Evolutionary conservation across 2,113 vertebrate genomes (phyloP), one percentile per base, ranked within the genome.

Genomic region (Sinocyclocheilus maitianheensis): DNA sequence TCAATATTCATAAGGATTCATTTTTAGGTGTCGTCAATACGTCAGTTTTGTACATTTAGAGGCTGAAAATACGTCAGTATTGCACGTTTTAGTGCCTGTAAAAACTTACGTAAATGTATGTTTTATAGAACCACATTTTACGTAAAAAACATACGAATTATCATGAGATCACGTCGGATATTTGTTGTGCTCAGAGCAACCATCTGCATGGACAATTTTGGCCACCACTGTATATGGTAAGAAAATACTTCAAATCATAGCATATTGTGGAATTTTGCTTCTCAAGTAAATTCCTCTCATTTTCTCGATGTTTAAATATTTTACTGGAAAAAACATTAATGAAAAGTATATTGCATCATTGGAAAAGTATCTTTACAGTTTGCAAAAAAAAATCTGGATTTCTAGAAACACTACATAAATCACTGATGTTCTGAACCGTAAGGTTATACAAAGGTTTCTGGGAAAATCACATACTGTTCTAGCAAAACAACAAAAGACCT

Each of bases 301-400:
- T 65, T 65, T 24, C 1, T 65, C 11, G 4, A 16, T 34, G 6
- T 18, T 69, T 16, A 16, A 34, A 69, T 8, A 34, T 34, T 67
- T 40, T 11, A 22, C 37, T 40, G 34, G 16, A 62, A 30, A 40
- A 40, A 30, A 22, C 11, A 37, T 18, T 20, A 20, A 77, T 30
- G 53, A 43, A 40, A 62, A 24, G 3, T 9, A 11, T 40, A 2
- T 5, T 72, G 18, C 9, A 40, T 20, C 34, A 22, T 1, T 10
- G 5, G 8, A 40, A 37, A 40, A 40, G 16, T 37, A 58, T 62
- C 20, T 60, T 62, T 22, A 72, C 30, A 71, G 7, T 71, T 20
- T 20, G 88, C 85, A 77, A 75, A 86, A 85, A 81, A 43, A 88
- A 88, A 77, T 87, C 24, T 67, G 20, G 65, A 84, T 79, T 20